Percentiles rank a stretch among this genome's conserved stretches.
phyloP scores from a whole-genome alignment of 2,113 vertebrate species.

The Ceyx melanurus region DNA sequence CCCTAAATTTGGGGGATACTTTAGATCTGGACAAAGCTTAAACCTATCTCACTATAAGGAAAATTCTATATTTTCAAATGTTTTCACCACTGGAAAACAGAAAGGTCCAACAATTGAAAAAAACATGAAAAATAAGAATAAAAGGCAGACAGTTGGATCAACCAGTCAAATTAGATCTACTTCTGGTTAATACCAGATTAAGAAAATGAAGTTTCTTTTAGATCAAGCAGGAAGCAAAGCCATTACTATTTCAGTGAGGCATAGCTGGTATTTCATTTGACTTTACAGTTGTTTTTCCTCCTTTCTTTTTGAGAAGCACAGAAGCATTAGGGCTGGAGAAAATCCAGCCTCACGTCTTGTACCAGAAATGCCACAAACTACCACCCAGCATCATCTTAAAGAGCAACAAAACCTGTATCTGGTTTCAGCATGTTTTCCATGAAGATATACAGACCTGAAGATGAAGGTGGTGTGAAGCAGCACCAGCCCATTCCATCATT shows the following conservation, averaged over 20 bases:
- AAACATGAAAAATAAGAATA: background rate
- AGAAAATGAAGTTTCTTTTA: background rate
- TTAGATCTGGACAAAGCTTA: background rate
- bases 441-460: background rate
- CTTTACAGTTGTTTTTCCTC: background rate
- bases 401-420: background rate
- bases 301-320: background rate
- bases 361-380: background rate
- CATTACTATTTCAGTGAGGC: background rate
- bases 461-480: background rate
- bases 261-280: background rate
- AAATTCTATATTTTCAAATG: background rate
- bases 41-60: background rate
- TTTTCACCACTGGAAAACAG: background rate
- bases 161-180: background rate
- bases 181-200: background rate
- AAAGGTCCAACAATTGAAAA: background rate
- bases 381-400: background rate
- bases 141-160: background rate
- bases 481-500: background rate
- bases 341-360: background rate
- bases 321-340: background rate
- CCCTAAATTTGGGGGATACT: background rate
- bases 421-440: background rate
- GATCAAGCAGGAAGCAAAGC: background rate